Base-by-base conservation (phyloP, 2,888 invertebrate genomes). In the Zygogramma bicolorata region DNA sequence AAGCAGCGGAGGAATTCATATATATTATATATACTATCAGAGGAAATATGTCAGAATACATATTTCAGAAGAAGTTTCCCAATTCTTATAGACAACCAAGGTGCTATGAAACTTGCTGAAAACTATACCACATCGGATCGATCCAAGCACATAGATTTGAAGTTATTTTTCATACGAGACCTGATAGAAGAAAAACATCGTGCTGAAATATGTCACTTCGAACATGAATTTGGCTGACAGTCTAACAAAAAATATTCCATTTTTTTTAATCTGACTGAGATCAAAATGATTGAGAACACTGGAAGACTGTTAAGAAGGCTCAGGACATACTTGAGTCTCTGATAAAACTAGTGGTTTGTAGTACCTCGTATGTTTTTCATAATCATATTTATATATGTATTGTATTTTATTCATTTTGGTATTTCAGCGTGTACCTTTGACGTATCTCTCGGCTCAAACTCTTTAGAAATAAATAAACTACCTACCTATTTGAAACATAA, bases 51-150 rank as follows among this genome's bases (percentile, higher is more conserved):
- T 34, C 34, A 34, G 34, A 34, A 34, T 34, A 34, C 34, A 34
- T 34, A 34, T 10, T 6, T 34, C 5, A 20, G 4, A 53, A 20
- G 4, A 53, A 20, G 10, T n/a, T 53, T 53, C 18, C 15, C 20
- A 20, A 62, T 62, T 34, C 15, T 34, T n/a, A 40, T 62, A 15
- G 62, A 62, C 38, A 62, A 62, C 10, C 62, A 62, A 62, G 34
- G 42, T 1, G 62, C 42, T 20, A 62, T 38, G n/a, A 62, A 62
- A 22, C 34, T 62, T 34, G 62, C 62, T 15, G 34, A 7, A 40
- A 62, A 62, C 38, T 38, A 62, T 34, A 62, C 38, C 7, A 62
- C 40, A 38, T 42, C 42, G 22, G 62, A 62, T 7, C 29, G 42
- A 40, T 62, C 42, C 2, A 20, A 62, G 6, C 62, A 38, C 8